A percentile compares a stretch with the other conserved stretches of the same genome.
phyloP scores from a whole-genome alignment of 2,888 invertebrate species.

The Athetis lepigone region DNA sequence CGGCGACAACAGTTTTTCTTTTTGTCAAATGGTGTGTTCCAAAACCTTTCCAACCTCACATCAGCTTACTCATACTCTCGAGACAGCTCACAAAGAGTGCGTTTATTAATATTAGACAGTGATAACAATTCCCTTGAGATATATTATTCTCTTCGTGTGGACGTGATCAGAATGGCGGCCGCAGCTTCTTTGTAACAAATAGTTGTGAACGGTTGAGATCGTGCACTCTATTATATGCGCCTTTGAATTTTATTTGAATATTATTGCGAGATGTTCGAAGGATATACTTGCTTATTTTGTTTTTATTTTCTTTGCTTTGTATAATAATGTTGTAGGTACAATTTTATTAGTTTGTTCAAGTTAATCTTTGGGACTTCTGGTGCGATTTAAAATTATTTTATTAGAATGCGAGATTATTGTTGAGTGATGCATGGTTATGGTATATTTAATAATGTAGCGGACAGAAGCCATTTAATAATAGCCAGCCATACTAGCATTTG shows the following conservation, averaged over 20 bases:
- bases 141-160: conserved; percentile 56
- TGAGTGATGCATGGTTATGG: too few species aligned
- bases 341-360: too few species aligned
- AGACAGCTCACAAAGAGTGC: conserved; percentile 31
- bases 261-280: conserved; percentile 30
- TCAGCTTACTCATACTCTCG: not conserved
- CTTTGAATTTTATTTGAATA: conserved; percentile 57
- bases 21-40: too few species aligned
- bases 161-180: conserved; percentile 69
- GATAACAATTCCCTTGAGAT: conserved; percentile 58
- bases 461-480: too few species aligned
- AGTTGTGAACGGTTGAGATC: conserved; percentile 44
- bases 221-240: conserved; percentile 50
- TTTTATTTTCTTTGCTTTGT: not conserved
- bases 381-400: too few species aligned
- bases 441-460: too few species aligned
- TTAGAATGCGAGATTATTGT: too few species aligned
- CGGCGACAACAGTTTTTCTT: too few species aligned
- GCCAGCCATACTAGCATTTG: too few species aligned
- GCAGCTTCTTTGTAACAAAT: conserved; percentile 47
- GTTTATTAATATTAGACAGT: conserved; percentile 53
- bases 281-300: conserved; percentile 7
- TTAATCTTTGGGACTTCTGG: too few species aligned
- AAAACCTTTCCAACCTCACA: not conserved
- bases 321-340: too few species aligned